Evolutionary conservation across 2,797 vertebrate genomes (phyloP).

Genomic region (Acipenser ruthenus): DNA sequence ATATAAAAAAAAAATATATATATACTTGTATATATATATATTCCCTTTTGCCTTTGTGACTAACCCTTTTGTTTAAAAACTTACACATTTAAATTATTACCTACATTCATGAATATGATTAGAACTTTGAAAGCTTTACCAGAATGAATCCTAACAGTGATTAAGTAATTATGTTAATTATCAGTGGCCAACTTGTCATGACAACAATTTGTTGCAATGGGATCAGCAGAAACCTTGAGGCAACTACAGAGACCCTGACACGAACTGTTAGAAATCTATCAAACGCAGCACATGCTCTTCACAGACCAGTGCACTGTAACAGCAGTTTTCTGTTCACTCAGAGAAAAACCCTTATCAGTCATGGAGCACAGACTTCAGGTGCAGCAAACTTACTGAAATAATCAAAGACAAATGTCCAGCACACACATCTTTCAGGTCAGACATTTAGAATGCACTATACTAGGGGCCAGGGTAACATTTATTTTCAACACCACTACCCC

Average conservation of each 20-base stretch:
- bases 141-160: no score
- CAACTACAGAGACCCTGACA: neutral
- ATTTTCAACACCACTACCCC: neutral
- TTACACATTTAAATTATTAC: no score
- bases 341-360: neutral
- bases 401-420: constrained; percentile 2
- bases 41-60: neutral
- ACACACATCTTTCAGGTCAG: neutral
- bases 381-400: neutral
- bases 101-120: no score
- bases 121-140: no score
- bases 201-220: neutral
- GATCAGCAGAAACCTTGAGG: neutral
- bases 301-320: constrained; percentile 1
- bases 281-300: neutral
- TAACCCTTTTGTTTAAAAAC: no score
- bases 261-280: neutral
- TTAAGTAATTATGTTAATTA: no score
- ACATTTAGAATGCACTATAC: neutral
- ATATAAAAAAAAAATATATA: no score
- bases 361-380: constrained; percentile 1
- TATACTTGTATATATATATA: neutral
- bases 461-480: neutral
- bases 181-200: neutral
- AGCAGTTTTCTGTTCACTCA: neutral